Evolutionary conservation across 2,888 invertebrate species (phyloP).

Genomic region (Eupithecia centaureata): DNA sequence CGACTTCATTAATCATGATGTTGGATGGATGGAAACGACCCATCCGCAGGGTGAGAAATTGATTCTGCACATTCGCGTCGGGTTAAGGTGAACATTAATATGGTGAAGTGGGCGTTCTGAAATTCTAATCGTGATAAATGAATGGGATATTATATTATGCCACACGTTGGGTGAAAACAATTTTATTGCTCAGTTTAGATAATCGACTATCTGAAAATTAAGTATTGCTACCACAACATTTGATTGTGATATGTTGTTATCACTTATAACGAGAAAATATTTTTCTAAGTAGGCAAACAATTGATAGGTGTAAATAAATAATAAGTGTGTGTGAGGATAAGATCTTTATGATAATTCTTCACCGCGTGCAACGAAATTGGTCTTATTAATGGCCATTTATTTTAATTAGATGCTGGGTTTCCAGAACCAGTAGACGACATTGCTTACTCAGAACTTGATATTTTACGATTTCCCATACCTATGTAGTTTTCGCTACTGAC

Average conservation of each 20-base stretch:
- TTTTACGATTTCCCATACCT: slow-evolving; percentile 86
- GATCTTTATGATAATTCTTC: too few species aligned
- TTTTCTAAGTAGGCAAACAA: too few species aligned
- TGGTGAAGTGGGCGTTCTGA: slow-evolving; percentile 60
- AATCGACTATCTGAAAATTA: neutral
- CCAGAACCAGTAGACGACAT: too few species aligned
- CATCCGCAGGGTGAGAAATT: slow-evolving; percentile 54
- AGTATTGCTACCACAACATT: neutral
- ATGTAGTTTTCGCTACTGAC: slow-evolving; percentile 92
- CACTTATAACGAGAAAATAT: too few species aligned
- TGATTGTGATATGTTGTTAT: too few species aligned
- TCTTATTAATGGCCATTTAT: too few species aligned
- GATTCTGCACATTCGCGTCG: slow-evolving; percentile 57
- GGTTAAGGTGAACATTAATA: slow-evolving; percentile 57
- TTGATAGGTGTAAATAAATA: too few species aligned
- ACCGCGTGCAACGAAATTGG: too few species aligned
- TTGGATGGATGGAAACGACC: slow-evolving; percentile 46
- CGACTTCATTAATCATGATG: slow-evolving; percentile 32
- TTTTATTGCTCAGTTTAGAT: slow-evolving; percentile 5
- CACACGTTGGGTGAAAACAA: neutral
- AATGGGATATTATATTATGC: slow-evolving; percentile 48
- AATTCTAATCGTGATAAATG: slow-evolving; percentile 61
- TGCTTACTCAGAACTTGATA: too few species aligned
- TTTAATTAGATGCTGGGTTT: too few species aligned
- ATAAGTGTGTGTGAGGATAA: too few species aligned